A percentile compares a stretch with the other conserved stretches of the same genome.
Conservation (phyloP, 2,797 vertebrate genomes). For the Pangasius sanitwongsei region DNA sequence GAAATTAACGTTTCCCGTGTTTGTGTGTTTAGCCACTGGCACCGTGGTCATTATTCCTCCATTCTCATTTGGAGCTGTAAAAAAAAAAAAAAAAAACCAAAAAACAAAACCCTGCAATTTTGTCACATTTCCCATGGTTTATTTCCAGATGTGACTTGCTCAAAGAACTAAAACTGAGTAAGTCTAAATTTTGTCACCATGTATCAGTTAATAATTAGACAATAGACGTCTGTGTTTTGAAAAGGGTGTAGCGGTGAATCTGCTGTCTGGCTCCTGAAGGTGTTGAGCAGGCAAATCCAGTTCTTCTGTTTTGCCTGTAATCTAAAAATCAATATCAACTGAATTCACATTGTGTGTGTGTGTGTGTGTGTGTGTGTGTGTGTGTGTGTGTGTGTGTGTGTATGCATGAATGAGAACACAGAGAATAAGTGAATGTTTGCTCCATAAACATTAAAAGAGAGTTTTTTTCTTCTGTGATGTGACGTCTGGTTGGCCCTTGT, state of each 20-base stretch:
- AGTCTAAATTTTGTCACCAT: no score
- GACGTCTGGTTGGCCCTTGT: constrained; percentile 2
- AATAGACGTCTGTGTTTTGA: not conserved
- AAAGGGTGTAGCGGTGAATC: not conserved
- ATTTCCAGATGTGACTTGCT: not conserved
- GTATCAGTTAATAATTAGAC: not conserved
- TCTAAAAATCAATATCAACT: constrained; percentile 9
- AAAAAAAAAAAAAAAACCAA: not conserved
- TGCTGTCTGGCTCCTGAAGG: not conserved
- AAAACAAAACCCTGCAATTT: not conserved
- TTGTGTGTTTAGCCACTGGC: constrained; percentile 3
- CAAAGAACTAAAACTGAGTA: not conserved
- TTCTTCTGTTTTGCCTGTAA: constrained; percentile 26
- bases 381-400: constrained; percentile 1
- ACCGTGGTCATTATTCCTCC: constrained; percentile 2
- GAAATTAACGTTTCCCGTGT: not conserved
- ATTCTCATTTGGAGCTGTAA: constrained; percentile 12
- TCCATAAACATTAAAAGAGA: constrained; percentile 6
- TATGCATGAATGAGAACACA: not conserved
- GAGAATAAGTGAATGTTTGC: not conserved
- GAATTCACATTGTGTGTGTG: not conserved
- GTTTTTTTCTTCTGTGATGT: not conserved
- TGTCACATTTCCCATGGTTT: constrained; percentile 8
- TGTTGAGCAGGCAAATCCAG: constrained; percentile 21
- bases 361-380: not conserved